A percentile compares a stretch with the other conserved stretches of the same genome.
phyloP scores from a whole-genome alignment of 2,113 vertebrate species.

The Clarias gariepinus region DNA sequence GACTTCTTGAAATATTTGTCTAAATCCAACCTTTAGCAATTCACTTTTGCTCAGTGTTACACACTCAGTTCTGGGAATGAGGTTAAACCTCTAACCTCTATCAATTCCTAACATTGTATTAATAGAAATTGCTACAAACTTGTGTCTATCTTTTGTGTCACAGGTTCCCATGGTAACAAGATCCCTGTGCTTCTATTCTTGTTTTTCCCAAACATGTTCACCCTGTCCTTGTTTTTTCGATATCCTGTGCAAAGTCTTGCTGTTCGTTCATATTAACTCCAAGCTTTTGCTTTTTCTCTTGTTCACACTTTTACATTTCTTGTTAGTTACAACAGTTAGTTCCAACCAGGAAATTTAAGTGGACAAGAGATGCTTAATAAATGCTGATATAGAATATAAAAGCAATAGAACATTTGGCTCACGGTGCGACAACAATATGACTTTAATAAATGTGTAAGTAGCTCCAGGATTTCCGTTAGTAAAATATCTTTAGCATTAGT shows the following conservation, averaged over 20 bases:
- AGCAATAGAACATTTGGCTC: too few relatives aligned
- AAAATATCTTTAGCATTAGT: too few relatives aligned
- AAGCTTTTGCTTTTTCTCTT: background rate
- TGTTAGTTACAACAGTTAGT: background rate
- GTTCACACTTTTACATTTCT: background rate
- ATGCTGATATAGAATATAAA: too few relatives aligned
- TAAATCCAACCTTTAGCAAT: background rate
- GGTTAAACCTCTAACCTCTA: background rate
- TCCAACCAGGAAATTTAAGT: too few relatives aligned
- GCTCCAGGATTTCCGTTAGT: too few relatives aligned
- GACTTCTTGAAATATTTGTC: background rate
- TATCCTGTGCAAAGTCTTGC: background rate
- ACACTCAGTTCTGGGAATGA: background rate
- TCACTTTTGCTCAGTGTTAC: background rate
- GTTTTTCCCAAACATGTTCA: background rate
- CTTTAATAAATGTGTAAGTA: too few relatives aligned
- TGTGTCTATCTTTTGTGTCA: background rate
- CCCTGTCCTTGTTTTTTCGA: background rate
- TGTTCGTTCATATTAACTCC: background rate
- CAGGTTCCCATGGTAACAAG: background rate
- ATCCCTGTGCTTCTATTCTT: background rate
- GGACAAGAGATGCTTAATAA: too few relatives aligned
- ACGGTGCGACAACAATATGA: too few relatives aligned
- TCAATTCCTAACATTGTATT: background rate
- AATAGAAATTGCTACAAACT: background rate